Evolutionary conservation across 2,797 vertebrate species (phyloP).

Genomic region (Pseudochirops corinnae): DNA sequence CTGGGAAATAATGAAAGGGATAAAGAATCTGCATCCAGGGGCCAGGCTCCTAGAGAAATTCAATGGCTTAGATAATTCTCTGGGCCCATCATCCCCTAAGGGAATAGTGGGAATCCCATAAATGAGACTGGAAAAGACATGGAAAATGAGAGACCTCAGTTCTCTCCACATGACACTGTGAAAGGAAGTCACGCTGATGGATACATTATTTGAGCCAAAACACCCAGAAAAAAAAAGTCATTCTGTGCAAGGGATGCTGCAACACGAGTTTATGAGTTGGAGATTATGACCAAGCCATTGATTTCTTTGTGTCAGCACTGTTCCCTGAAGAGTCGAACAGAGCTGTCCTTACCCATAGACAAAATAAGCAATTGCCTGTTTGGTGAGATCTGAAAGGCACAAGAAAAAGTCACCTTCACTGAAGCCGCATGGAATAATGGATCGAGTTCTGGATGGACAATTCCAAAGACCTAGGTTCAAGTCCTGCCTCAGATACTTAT

Average conservation of each 20-base stretch:
- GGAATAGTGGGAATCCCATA: slow-evolving; percentile 6
- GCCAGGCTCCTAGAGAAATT: neutral
- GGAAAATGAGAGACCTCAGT: neutral
- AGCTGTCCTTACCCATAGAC: neutral
- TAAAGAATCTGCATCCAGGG: neutral
- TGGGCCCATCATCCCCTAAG: no score
- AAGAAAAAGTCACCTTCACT: neutral
- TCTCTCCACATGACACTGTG: neutral
- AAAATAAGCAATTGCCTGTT: neutral
- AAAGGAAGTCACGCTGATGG: neutral
- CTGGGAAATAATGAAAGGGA: neutral
- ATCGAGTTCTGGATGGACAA: neutral
- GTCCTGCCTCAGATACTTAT: neutral
- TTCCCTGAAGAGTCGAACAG: neutral
- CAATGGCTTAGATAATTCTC: neutral
- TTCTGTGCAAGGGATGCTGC: neutral
- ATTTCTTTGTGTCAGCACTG: neutral
- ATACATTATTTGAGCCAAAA: neutral
- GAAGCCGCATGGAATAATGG: neutral
- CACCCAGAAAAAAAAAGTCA: neutral
- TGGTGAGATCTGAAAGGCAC: neutral
- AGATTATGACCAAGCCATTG: neutral
- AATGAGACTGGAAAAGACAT: neutral
- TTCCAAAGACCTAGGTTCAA: neutral
- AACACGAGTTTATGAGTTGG: neutral